Percentiles rank a stretch among this genome's conserved stretches.
phyloP scores from a whole-genome alignment of 1,140 invertebrate genomes.

The Drosophila fuyamai region DNA sequence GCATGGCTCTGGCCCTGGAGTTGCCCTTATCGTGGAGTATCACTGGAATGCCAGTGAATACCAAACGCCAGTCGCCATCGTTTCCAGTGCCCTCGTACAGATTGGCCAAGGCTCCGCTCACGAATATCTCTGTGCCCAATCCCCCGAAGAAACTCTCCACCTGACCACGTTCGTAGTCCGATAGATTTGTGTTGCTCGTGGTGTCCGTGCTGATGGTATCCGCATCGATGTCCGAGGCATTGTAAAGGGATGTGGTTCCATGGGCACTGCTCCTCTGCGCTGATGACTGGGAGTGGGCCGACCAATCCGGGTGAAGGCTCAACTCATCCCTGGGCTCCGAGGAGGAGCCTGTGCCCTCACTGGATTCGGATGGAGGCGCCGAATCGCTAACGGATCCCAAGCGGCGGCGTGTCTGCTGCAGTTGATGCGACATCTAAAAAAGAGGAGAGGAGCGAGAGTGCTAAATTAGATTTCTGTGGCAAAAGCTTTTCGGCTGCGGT shows the following conservation, averaged over 20 bases:
- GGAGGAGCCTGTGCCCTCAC: slow-evolving; percentile 81
- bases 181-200: slow-evolving; percentile 85
- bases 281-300: slow-evolving; percentile 72
- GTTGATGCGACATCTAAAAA: slow-evolving; percentile 75
- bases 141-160: slow-evolving; percentile 92
- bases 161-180: slow-evolving; percentile 90
- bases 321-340: slow-evolving; percentile 77
- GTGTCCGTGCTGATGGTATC: slow-evolving; percentile 82
- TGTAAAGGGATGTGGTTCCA: slow-evolving; percentile 72
- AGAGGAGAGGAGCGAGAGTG: slow-evolving; percentile 24
- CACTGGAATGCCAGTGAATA: slow-evolving; percentile 92
- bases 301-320: slow-evolving; percentile 76
- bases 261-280: slow-evolving; percentile 71
- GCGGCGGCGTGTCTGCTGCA: slow-evolving; percentile 78
- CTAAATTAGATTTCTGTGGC: slow-evolving; percentile 72
- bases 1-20: slow-evolving; percentile 89
- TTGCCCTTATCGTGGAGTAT: slow-evolving; percentile 92
- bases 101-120: slow-evolving; percentile 92
- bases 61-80: slow-evolving; percentile 89
- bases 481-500: slow-evolving; percentile 67
- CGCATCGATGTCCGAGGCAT: slow-evolving; percentile 79
- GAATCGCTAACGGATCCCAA: slow-evolving; percentile 82
- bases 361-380: slow-evolving; percentile 82
- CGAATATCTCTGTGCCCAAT: slow-evolving; percentile 91
- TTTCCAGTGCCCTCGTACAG: slow-evolving; percentile 89